phyloP scores from a whole-genome alignment of 2,797 vertebrate genomes.

The Falco novaeseelandiae region DNA sequence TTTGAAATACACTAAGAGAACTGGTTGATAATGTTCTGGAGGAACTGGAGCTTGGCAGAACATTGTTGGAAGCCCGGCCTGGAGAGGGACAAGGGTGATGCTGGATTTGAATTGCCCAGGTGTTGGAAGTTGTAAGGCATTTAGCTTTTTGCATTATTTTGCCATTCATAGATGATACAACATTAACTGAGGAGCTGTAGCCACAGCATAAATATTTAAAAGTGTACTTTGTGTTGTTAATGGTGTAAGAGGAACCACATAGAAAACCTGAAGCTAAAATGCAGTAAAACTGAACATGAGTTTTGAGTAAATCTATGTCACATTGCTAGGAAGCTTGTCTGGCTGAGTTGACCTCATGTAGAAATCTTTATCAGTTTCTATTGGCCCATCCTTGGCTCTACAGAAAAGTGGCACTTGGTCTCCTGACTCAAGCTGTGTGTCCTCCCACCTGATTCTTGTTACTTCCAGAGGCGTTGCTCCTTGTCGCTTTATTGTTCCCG shows the following conservation, averaged over 20 bases:
- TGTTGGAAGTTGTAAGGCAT: constrained; percentile 71
- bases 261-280: neutral
- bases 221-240: neutral
- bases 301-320: neutral
- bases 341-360: neutral
- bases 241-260: neutral
- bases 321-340: neutral
- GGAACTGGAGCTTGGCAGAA: constrained; percentile 62
- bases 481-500: neutral
- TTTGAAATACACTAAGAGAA: constrained; percentile 69
- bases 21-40: constrained; percentile 64
- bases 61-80: constrained; percentile 71
- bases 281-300: neutral
- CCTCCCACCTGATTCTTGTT: neutral
- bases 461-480: neutral
- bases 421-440: neutral
- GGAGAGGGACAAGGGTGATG: constrained; percentile 51
- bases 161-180: neutral
- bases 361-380: neutral
- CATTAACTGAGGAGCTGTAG: neutral
- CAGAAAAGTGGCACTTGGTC: neutral
- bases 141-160: neutral
- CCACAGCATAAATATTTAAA: neutral
- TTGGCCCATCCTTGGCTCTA: neutral
- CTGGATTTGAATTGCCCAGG: constrained; percentile 56